phyloP scores from a whole-genome alignment of 2,113 vertebrate species.

The Chlamydotis undulata region DNA sequence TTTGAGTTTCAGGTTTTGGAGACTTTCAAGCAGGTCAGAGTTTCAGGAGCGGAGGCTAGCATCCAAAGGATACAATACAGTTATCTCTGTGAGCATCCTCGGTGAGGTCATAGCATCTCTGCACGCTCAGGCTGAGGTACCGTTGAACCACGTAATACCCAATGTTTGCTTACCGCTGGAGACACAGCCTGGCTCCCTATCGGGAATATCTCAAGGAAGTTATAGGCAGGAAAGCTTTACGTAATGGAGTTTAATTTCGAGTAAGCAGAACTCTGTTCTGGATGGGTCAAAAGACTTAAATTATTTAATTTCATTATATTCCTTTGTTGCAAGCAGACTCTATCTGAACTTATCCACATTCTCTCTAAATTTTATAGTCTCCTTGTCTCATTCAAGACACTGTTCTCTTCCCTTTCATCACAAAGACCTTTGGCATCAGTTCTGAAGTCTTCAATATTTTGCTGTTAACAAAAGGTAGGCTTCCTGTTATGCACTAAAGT shows the following conservation, averaged over 20 bases:
- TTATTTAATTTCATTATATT: background rate
- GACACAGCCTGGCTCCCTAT: background rate
- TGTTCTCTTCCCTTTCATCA: background rate
- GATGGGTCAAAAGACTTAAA: background rate
- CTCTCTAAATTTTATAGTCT: background rate
- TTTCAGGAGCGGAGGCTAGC: background rate
- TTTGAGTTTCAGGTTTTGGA: background rate
- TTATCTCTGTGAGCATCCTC: background rate
- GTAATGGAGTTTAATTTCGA: background rate
- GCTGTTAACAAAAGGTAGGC: background rate
- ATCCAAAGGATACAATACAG: background rate
- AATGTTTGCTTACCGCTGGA: background rate
- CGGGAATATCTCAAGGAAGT: background rate
- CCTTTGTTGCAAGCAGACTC: background rate
- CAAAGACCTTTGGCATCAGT: background rate
- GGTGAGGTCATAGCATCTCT: fast-evolving
- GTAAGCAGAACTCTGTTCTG: background rate
- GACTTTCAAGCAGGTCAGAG: background rate
- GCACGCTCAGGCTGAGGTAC: background rate
- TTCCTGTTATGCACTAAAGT: background rate
- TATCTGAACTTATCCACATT: background rate
- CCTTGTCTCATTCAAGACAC: background rate
- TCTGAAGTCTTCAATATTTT: background rate
- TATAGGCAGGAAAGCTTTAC: background rate
- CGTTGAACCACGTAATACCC: background rate